Evolutionary conservation across 2,888 invertebrate species (phyloP), one percentile per base, ranked within the genome.

Genomic region (Polia nebulosa): DNA sequence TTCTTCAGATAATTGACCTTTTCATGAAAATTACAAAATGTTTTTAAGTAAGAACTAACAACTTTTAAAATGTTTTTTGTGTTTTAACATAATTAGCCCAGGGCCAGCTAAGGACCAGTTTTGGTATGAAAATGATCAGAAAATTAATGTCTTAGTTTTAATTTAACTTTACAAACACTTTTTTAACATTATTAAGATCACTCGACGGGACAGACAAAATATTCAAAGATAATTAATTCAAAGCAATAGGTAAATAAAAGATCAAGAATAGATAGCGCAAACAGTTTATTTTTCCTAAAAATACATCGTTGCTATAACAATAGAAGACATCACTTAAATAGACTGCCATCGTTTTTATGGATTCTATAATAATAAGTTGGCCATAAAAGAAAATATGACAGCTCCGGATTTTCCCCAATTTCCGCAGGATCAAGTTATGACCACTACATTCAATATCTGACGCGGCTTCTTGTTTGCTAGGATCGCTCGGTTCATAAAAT

Each of bases 391-490:
- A 64, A 63, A 58, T 78, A 53, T 41, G 53, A 59, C 22, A 13
- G 36, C 27, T 36, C 55, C 57, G 57, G 65, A 66, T 65, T 72
- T 56, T 75, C 59, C 70, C 57, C 64, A 55, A 74, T 72, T 78
- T 74, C 53, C 72, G 51, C 41, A 77, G 45, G 61, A 77, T 73
- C 62, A 64, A 52, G 52, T 63, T 64, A 63, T 49, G 39, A 52
- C 41, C 41, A 61, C 25, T 52, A 52, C 20, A 52, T 52, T 52
- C 32, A 34, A 13, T 52, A 56, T 56, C 52, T 34, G 45, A 47
- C 17, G 27, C 20, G 44, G 25, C 34, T 20, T 52, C 39, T 52
- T 70, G 39, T 69, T 3, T 17, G 22, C 44, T 44, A 20, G 29
- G 29, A 15, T 13, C 32, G 15, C 27, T 69, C n/a, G 13, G 1